phyloP scores from a whole-genome alignment of 2,797 vertebrate genomes.

The Gallinago nigripennis region DNA sequence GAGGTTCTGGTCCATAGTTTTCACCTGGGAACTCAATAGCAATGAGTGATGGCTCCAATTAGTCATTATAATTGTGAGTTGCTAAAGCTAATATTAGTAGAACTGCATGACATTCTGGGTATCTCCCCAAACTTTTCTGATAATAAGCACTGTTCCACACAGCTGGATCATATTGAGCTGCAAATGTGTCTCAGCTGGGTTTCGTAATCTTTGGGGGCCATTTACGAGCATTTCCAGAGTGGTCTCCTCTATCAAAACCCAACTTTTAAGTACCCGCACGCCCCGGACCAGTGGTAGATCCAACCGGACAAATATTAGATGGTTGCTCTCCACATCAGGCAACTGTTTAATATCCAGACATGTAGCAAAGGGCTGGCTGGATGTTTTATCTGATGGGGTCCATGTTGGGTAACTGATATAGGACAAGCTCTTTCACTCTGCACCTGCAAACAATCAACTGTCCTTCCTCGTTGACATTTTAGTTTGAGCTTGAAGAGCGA shows the following conservation, averaged over 20 bases:
- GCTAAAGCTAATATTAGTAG: conserved; percentile 64
- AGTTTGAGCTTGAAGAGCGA: not conserved
- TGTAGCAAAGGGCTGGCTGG: not conserved
- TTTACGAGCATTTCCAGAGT: not conserved
- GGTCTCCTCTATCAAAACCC: not conserved
- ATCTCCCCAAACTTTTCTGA: conserved; percentile 56
- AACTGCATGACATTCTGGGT: conserved; percentile 32
- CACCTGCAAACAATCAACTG: not conserved
- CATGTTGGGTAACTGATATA: not conserved
- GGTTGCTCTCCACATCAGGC: not conserved
- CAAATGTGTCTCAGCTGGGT: not conserved
- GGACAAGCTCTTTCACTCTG: not conserved
- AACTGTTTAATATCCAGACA: not conserved
- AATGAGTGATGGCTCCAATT: conserved; percentile 66
- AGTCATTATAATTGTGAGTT: conserved; percentile 61
- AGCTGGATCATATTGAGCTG: not conserved
- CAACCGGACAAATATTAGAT: not conserved
- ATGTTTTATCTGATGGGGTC: not conserved
- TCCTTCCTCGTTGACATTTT: fast-evolving
- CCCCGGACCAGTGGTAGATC: not conserved
- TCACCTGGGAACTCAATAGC: conserved; percentile 68
- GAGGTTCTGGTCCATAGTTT: conserved; percentile 66
- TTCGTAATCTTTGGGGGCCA: not conserved
- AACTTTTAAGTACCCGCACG: fast-evolving
- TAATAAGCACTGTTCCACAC: not conserved